Conservation (phyloP, 2,888 invertebrate genomes). For the Phymatocera aterrima region DNA sequence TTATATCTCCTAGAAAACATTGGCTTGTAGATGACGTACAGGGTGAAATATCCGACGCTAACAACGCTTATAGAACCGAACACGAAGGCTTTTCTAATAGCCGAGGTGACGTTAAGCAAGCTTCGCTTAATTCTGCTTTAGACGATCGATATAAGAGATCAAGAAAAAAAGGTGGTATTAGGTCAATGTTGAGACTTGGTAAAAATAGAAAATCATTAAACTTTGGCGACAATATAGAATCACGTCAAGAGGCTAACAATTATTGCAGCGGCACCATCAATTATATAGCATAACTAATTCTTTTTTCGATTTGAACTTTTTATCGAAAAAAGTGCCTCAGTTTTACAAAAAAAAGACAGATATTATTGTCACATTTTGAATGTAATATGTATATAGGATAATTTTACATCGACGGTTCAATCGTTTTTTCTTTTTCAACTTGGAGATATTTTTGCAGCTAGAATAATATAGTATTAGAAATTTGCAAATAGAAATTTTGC, state of each 20-base stretch:
- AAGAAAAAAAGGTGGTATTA: constrained; percentile 70
- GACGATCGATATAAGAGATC: constrained; percentile 72
- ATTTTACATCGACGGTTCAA: too few relatives aligned
- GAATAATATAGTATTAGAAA: background rate
- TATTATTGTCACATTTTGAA: constrained; percentile 34
- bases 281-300: constrained; percentile 69
- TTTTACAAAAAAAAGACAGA: constrained; percentile 2
- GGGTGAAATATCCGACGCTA: constrained; percentile 74
- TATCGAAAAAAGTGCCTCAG: background rate
- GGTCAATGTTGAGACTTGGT: constrained; percentile 71
- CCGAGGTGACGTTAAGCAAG: constrained; percentile 85
- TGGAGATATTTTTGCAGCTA: too few relatives aligned
- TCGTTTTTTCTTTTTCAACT: too few relatives aligned
- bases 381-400: constrained; percentile 12
- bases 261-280: constrained; percentile 73
- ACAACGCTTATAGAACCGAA: constrained; percentile 77
- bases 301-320: background rate
- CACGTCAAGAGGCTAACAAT: constrained; percentile 70
- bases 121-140: constrained; percentile 83
- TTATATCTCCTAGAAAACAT: constrained; percentile 83
- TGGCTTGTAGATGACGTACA: constrained; percentile 87
- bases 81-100: constrained; percentile 80
- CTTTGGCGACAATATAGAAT: constrained; percentile 71
- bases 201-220: constrained; percentile 72
- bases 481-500: constrained; percentile 19